These are phyloP conservation scores for Anthonomus grandis DNA, from an alignment of 1,140 invertebrate genomes.

Conservation along the genomic window DNA sequence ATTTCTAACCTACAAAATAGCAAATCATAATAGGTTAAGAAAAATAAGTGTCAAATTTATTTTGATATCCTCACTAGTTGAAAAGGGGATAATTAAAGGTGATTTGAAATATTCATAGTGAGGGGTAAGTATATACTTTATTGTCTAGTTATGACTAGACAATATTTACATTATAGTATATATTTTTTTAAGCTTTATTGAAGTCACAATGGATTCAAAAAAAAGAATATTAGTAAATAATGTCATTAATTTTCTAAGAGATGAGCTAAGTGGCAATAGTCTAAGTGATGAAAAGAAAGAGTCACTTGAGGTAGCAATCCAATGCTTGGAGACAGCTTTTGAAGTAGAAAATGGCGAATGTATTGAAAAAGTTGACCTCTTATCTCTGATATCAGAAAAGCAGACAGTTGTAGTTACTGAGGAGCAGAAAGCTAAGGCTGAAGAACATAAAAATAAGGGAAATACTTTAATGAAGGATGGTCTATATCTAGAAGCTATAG, in stretches of 20 bases:
- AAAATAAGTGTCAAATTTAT: too few species aligned
- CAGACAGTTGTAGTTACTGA: constrained; percentile 28
- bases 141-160: not conserved
- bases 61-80: too few species aligned
- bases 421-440: constrained; percentile 64
- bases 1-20: too few species aligned
- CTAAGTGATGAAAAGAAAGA: constrained; percentile 50
- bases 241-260: constrained; percentile 30
- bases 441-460: constrained; percentile 77
- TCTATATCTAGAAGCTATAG: constrained; percentile 74
- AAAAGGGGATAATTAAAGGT: too few species aligned
- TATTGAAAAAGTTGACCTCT: constrained; percentile 29
- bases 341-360: constrained; percentile 35
- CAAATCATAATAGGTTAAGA: too few species aligned
- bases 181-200: too few species aligned
- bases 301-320: constrained; percentile 72
- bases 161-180: constrained; percentile 2
- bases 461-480: constrained; percentile 84
- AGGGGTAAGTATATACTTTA: constrained; percentile 1
- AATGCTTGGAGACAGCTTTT: constrained; percentile 74
- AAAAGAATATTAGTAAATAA: constrained; percentile 30
- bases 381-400: constrained; percentile 28
- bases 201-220: constrained; percentile 24
- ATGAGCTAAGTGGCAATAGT: constrained; percentile 24
- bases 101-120: too few species aligned